phyloP scores from a whole-genome alignment of 2,888 invertebrate genomes.

The Erebia aethiops region DNA sequence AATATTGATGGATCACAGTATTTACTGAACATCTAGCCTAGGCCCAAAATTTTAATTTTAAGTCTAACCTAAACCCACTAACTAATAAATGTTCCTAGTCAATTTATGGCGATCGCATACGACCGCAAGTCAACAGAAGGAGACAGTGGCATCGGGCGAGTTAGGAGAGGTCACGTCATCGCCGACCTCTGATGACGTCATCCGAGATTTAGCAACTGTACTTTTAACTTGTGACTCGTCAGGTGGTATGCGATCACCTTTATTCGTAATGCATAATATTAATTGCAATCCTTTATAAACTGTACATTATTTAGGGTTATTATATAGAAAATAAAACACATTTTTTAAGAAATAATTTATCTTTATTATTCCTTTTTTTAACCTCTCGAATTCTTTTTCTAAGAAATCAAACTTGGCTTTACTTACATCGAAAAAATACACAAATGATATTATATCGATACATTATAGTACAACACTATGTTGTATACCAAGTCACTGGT shows the following conservation, averaged over 20 bases:
- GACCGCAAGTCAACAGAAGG: no score
- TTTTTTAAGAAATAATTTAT: slow-evolving; percentile 79
- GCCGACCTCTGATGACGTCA: no score
- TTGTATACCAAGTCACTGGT: slow-evolving; percentile 62
- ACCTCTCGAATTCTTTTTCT: slow-evolving; percentile 79
- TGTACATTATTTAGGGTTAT: slow-evolving; percentile 18
- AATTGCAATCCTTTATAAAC: slow-evolving; percentile 18
- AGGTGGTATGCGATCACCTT: neutral
- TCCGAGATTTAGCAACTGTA: no score
- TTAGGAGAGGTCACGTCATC: no score
- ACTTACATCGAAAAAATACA: slow-evolving; percentile 82
- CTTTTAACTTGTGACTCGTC: no score
- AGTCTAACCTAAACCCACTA: slow-evolving; percentile 15
- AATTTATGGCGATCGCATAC: slow-evolving; percentile 15
- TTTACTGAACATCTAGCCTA: neutral
- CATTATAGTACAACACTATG: slow-evolving; percentile 68
- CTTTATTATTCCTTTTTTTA: slow-evolving; percentile 81
- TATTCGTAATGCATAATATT: slow-evolving; percentile 30
- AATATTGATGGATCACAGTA: neutral
- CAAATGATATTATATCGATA: slow-evolving; percentile 75
- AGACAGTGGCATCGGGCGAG: no score
- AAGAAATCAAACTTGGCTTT: slow-evolving; percentile 81
- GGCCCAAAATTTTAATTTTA: slow-evolving; percentile 8
- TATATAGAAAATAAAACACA: slow-evolving; percentile 65
- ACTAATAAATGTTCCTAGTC: slow-evolving; percentile 30